These are phyloP conservation scores for Rhea pennata DNA, from an alignment of 2,113 vertebrate species.

Conservation along the genomic window DNA sequence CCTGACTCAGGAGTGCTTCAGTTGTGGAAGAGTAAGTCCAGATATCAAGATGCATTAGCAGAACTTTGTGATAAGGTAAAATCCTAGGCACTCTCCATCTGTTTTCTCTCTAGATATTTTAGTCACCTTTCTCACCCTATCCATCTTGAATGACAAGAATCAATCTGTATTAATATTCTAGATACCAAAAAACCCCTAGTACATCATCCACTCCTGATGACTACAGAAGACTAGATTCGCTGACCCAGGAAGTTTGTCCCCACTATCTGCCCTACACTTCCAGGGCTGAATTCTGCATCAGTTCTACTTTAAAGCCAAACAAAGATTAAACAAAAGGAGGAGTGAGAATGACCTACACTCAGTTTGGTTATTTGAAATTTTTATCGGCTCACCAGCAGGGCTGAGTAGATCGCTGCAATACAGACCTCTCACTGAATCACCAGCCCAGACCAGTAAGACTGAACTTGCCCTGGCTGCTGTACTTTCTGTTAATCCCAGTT, in stretches of 20 bases:
- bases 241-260: background rate
- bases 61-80: conserved; percentile 1
- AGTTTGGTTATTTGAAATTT: background rate
- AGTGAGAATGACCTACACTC: background rate
- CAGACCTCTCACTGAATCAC: background rate
- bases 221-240: background rate
- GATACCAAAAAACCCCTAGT: background rate
- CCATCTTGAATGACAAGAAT: background rate
- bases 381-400: background rate
- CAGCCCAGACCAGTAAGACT: background rate
- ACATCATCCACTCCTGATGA: background rate
- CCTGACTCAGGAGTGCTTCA: background rate
- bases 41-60: background rate
- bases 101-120: background rate
- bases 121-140: background rate
- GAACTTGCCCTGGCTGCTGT: background rate
- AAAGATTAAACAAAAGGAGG: background rate
- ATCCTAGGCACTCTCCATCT: fast-evolving
- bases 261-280: background rate
- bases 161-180: background rate
- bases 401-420: background rate
- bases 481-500: background rate
- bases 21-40: background rate
- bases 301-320: background rate
- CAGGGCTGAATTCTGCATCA: background rate